Base-by-base conservation (phyloP, 1,140 invertebrate species). In the Pseudobourletiella spinata region DNA sequence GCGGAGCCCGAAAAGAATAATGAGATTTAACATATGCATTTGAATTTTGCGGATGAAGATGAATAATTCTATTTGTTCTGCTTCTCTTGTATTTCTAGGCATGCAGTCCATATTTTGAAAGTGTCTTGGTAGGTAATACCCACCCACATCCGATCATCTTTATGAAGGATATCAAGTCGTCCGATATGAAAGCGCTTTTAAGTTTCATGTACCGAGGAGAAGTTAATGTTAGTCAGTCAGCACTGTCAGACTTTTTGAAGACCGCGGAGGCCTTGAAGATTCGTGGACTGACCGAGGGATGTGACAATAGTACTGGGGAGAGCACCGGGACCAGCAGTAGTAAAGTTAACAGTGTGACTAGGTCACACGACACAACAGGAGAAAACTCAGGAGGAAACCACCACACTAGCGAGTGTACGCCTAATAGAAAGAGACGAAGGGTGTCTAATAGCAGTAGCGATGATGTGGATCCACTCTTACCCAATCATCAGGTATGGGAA, bases 51-150 rank as follows among this genome's bases (percentile, higher is more conserved):
- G n/a, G n/a, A n/a, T n/a, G n/a, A n/a, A n/a, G n/a, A n/a, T n/a
- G n/a, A n/a, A n/a, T n/a, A n/a, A n/a, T n/a, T n/a, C n/a, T n/a
- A 39, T 39, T 39, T 39, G 32, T 8, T 39, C 8, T 39, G n/a
- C n/a, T 39, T 39, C 32, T 39, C n/a, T n/a, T n/a, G 32, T 15
- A 18, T 6, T 48, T 30, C 20, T 28, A 54, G 50, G 91, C 91
- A 66, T 94, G 91, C 79, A 93, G 89, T 78, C 88, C 90, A 57
- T 95, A 94, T 80, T 95, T 95, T 78, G 89, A 94, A 81, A 88
- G 82, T 75, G 86, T 95, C 77, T 92, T 95, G 77, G 80, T 92
- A 70, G 86, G 89, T 78, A 93, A 91, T 76, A 84, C 82, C 66
- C 89, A 91, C 79, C 88, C 89, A 73, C 89, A 94, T 79, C 89